Evolutionary conservation across 2,888 invertebrate species (phyloP), one percentile per base, ranked within the genome.

Genomic region (Parasteatoda lunata): DNA sequence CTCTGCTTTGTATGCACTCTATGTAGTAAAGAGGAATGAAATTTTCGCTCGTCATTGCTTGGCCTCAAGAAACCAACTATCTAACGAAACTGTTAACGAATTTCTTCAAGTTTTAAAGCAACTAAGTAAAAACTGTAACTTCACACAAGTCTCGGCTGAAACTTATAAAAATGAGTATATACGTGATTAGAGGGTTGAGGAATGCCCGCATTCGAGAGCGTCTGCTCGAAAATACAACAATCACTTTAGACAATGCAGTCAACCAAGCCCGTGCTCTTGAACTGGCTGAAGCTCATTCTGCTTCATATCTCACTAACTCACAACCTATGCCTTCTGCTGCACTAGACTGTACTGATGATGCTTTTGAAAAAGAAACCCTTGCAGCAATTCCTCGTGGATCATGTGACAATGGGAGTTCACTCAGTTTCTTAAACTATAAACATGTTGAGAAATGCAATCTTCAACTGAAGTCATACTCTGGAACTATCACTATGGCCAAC

Each of bases 21-120:
- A 30, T 30, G 30, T 30, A 30, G 30, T 30, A 30, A 30, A 30
- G 30, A 30, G 30, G 30, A 30, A 30, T 30, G 30, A 30, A 30
- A 30, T 30, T 30, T 30, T 30, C 30, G 30, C 30, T 30, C 30
- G 30, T 30, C 30, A 30, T 30, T 30, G 30, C 30, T 30, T 77
- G 5, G 48, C 65, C 3, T 65, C 48, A n/a, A 65, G 76, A 65
- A 65, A 9, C 8, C 76, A 77, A 8, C 65, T 47, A 47, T 45
- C 76, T 0, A 13, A 13, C 1, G 66, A 77, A 65, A n/a, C 76
- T 11, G n/a, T 65, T n/a, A 47, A 9, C 9, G 47, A 77, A 65
- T 64, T 9, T n/a, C n/a, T 77, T 7, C 64, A 77, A 13, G n/a
- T n/a, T 47, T 48, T 77, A 1, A 77, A 77, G 15, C 76, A 77